Percentiles rank a stretch among this genome's conserved stretches.
phyloP scores from a whole-genome alignment of 2,888 invertebrate species.

The Tachina fera region DNA sequence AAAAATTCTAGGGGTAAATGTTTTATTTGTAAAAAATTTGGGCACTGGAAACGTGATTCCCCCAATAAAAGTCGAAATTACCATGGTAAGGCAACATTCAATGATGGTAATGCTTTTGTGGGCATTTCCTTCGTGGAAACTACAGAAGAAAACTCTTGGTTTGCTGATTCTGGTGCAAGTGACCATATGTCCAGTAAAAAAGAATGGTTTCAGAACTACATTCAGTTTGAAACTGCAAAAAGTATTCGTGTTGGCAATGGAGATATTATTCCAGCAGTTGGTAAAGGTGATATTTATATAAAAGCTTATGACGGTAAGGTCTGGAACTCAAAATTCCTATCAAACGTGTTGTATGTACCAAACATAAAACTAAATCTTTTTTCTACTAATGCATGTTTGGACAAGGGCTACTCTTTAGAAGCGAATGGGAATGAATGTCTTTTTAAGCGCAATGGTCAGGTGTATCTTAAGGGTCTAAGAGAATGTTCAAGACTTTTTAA shows the following conservation, averaged over 20 bases:
- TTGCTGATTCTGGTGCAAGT: conserved; percentile 6
- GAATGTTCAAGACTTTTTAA: too few relatives aligned
- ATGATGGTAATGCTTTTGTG: neutral
- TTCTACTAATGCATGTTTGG: too few relatives aligned
- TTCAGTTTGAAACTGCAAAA: conserved; percentile 19
- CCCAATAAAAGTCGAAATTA: neutral
- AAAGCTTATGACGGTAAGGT: too few relatives aligned
- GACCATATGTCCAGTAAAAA: conserved; percentile 14
- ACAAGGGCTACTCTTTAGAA: too few relatives aligned
- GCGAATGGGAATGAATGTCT: too few relatives aligned
- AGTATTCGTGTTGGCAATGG: conserved; percentile 64
- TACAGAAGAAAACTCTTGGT: neutral
- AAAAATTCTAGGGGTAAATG: neutral
- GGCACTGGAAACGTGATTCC: conserved; percentile 18
- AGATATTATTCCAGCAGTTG: conserved; percentile 61
- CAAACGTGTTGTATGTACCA: too few relatives aligned
- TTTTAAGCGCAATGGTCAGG: too few relatives aligned
- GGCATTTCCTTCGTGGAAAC: too few relatives aligned
- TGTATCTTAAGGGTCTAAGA: too few relatives aligned
- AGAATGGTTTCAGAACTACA: conserved; percentile 7
- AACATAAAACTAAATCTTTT: too few relatives aligned
- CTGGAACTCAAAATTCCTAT: too few relatives aligned
- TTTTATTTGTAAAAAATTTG: conserved; percentile 10
- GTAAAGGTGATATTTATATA: conserved; percentile 68
- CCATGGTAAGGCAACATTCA: too few relatives aligned